Evolutionary conservation across 1,140 invertebrate species (phyloP).

Genomic region (Plutomurus gul): DNA sequence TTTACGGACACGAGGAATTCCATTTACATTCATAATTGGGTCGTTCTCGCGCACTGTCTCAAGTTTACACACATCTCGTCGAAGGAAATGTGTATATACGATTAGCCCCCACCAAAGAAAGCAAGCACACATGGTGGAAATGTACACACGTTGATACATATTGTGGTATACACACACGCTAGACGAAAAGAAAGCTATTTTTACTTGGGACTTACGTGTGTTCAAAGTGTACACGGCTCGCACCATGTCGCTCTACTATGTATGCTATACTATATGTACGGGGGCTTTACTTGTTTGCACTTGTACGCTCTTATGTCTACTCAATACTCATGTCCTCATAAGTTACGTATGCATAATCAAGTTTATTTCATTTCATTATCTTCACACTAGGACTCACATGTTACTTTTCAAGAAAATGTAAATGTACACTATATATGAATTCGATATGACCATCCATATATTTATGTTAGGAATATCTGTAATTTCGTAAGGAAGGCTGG

Average conservation of each 20-base stretch:
- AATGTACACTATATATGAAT: too few relatives aligned
- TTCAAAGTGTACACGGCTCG: neutral
- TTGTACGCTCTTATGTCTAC: too few relatives aligned
- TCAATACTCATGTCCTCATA: too few relatives aligned
- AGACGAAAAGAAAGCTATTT: constrained; percentile 30
- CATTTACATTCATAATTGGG: constrained; percentile 12
- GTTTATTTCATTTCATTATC: too few relatives aligned
- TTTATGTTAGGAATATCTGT: too few relatives aligned
- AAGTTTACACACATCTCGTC: neutral
- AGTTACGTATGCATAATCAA: too few relatives aligned
- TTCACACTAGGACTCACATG: too few relatives aligned
- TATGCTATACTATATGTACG: too few relatives aligned
- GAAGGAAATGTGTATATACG: neutral
- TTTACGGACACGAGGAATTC: neutral
- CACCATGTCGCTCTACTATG: neutral
- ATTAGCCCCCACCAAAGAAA: neutral
- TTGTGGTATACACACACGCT: neutral
- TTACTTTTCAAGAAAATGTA: too few relatives aligned
- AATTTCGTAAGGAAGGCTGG: too few relatives aligned
- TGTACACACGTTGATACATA: neutral
- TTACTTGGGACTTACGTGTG: neutral
- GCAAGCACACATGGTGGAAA: neutral
- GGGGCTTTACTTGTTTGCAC: too few relatives aligned
- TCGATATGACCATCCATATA: too few relatives aligned
- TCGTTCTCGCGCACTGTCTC: constrained; percentile 6